phyloP scores from a whole-genome alignment of 2,888 invertebrate species.

The Sicus ferrugineus region DNA sequence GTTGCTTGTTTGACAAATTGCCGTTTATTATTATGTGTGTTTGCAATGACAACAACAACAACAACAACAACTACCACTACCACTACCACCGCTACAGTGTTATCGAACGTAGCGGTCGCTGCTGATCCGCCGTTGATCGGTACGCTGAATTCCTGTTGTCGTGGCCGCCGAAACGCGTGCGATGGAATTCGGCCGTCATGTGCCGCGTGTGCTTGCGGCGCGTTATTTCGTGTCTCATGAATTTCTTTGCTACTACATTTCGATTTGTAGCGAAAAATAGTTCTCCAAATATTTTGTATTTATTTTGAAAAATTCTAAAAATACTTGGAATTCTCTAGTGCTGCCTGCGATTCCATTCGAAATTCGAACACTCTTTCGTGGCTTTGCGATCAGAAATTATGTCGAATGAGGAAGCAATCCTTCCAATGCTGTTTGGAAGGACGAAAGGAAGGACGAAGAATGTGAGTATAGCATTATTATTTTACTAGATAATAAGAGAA shows the following conservation, averaged over 20 bases:
- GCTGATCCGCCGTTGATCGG: conserved; percentile 14
- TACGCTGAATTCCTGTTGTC: conserved; percentile 11
- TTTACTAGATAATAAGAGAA: too few relatives aligned
- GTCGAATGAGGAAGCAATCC: too few relatives aligned
- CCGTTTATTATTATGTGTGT: conserved; percentile 21
- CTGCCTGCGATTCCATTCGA: too few relatives aligned
- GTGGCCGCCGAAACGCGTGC: conserved; percentile 6
- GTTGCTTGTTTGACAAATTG: conserved; percentile 34
- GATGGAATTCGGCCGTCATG: conserved; percentile 29
- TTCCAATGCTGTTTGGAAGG: too few relatives aligned
- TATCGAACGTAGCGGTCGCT: not conserved
- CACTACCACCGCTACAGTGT: not conserved
- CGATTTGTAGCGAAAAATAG: not conserved
- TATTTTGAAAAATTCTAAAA: conserved; percentile 1
- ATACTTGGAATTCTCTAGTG: too few relatives aligned
- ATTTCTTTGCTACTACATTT: conserved; percentile 12
- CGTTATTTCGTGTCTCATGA: not conserved
- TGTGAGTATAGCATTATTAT: too few relatives aligned
- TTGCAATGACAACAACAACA: conserved; percentile 13
- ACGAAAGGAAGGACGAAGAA: too few relatives aligned
- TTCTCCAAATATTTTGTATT: not conserved
- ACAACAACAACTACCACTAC: not conserved
- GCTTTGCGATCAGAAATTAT: too few relatives aligned
- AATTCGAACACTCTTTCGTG: too few relatives aligned
- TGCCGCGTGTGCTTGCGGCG: not conserved